These are phyloP conservation scores for Emydoidea blandingii DNA, from an alignment of 2,797 vertebrate species.

Conservation along the genomic window DNA sequence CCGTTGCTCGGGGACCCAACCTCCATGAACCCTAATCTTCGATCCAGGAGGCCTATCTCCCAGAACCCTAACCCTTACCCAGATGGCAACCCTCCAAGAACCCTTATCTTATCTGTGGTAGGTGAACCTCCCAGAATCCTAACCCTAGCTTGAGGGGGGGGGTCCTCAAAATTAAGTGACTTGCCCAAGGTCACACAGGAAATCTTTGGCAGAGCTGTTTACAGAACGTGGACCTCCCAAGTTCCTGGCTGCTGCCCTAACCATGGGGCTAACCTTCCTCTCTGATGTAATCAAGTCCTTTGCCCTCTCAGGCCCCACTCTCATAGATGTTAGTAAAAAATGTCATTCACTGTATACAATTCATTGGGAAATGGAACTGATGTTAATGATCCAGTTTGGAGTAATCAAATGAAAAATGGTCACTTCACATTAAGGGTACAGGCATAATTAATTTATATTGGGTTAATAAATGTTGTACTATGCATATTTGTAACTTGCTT, in stretches of 20 bases:
- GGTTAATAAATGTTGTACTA: background rate
- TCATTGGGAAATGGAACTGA: background rate
- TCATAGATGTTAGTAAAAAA: background rate
- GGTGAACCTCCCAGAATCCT: background rate
- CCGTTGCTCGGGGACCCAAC: background rate
- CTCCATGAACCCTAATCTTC: background rate
- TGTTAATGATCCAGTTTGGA: background rate
- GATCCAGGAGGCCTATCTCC: background rate
- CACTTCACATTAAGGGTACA: background rate
- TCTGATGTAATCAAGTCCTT: background rate
- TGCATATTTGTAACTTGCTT: background rate
- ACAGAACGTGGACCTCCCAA: background rate
- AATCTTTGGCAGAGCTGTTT: too few species aligned
- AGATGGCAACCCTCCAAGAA: background rate
- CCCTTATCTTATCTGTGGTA: background rate
- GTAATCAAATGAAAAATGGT: background rate
- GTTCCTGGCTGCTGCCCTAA: background rate
- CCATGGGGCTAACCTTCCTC: background rate
- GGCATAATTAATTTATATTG: background rate
- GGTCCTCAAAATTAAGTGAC: background rate
- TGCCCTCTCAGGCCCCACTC: background rate
- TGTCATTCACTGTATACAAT: background rate
- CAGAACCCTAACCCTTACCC: background rate
- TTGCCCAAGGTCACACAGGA: background rate
- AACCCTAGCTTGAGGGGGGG: background rate